These are phyloP conservation scores for Adelphocoris suturalis DNA, from an alignment of 2,888 invertebrate species.

Conservation along the genomic window DNA sequence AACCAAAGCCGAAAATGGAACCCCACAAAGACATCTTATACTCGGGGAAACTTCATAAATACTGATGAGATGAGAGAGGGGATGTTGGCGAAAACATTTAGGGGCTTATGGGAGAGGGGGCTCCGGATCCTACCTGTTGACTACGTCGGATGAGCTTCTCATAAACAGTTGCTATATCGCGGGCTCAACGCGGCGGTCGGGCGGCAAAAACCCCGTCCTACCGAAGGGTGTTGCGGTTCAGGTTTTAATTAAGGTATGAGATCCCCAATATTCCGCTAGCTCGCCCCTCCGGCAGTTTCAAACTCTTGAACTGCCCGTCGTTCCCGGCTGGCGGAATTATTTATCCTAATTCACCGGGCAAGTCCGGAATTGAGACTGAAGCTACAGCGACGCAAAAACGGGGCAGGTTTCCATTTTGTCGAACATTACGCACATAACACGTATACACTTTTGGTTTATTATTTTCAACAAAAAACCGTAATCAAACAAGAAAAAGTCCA, in stretches of 20 bases:
- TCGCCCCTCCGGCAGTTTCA: not conserved
- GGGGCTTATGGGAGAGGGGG: not conserved
- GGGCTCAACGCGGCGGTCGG: not conserved
- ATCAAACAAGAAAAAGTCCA: too few relatives aligned
- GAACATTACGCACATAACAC: too few relatives aligned
- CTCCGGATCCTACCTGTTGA: not conserved
- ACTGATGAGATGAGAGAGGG: not conserved
- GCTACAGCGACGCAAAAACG: too few relatives aligned
- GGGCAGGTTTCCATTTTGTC: too few relatives aligned
- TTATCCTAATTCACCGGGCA: not conserved
- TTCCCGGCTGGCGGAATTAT: not conserved
- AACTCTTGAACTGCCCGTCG: not conserved
- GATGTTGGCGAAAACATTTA: not conserved
- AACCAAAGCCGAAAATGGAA: too few relatives aligned
- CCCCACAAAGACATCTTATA: not conserved
- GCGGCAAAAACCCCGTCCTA: slow-evolving; percentile 15
- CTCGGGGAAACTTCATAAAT: slow-evolving; percentile 3
- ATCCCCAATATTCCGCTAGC: not conserved
- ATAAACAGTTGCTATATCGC: slow-evolving; percentile 5
- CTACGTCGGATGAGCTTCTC: slow-evolving; percentile 10
- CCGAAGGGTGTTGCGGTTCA: not conserved
- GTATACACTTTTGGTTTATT: too few relatives aligned
- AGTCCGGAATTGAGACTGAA: too few relatives aligned
- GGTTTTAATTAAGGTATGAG: slow-evolving; percentile 18
- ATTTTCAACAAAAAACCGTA: too few relatives aligned